Conservation (phyloP, 2,888 invertebrate genomes). For the Meta bourneti region DNA sequence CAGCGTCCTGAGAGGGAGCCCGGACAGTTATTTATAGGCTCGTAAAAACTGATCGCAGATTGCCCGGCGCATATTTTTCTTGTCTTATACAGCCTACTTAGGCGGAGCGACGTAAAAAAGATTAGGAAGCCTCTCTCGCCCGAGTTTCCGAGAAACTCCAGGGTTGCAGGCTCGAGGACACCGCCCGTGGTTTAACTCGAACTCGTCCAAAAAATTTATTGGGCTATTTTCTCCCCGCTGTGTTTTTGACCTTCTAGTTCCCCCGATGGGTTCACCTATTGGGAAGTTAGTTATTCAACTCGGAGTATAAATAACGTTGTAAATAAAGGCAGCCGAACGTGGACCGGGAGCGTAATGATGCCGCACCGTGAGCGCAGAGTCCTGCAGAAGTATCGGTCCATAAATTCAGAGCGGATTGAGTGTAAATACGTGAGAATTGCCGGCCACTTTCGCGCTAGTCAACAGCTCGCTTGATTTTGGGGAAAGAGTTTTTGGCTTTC, state of each 20-base stretch:
- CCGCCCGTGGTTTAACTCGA: conserved; percentile 50
- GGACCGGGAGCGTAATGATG: conserved; percentile 55
- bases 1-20: conserved; percentile 27
- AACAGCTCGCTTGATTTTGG: neutral
- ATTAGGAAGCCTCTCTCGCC: conserved; percentile 31
- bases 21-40: conserved; percentile 64
- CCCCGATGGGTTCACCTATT: neutral
- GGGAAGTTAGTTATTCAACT: conserved; percentile 7
- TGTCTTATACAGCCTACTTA: conserved; percentile 59
- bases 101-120: conserved; percentile 7
- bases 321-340: conserved; percentile 23
- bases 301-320: conserved; percentile 45
- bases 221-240: conserved; percentile 61
- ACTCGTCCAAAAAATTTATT: conserved; percentile 64
- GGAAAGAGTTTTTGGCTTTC: too few species aligned
- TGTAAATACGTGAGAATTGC: conserved; percentile 60
- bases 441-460: conserved; percentile 16
- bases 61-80: conserved; percentile 71
- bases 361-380: neutral
- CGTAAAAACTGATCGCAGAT: conserved; percentile 72
- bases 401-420: conserved; percentile 22
- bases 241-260: conserved; percentile 14
- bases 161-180: conserved; percentile 51
- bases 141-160: conserved; percentile 44
- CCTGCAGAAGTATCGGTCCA: conserved; percentile 30